Percentiles rank a stretch among this genome's conserved stretches.
Conservation (phyloP, 1,140 invertebrate genomes). For the Metaphire vulgaris region DNA sequence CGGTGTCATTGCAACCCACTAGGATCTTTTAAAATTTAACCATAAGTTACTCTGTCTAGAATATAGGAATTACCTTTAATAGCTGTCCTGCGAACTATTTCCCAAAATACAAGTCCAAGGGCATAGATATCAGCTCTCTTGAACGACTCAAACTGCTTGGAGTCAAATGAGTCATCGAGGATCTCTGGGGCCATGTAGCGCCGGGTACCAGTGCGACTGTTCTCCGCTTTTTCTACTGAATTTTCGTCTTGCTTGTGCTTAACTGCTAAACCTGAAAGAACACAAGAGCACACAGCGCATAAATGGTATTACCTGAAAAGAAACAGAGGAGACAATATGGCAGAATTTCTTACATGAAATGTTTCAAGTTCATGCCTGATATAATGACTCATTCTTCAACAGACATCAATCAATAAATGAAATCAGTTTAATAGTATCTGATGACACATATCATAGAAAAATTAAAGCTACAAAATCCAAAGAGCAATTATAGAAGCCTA, state of each 20-base stretch:
- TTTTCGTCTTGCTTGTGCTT: constrained; percentile 71
- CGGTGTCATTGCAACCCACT: neutral
- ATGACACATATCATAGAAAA: too few species aligned
- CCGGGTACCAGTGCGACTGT: constrained; percentile 87
- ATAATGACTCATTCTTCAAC: too few species aligned
- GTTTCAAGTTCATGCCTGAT: too few species aligned
- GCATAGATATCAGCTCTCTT: constrained; percentile 93
- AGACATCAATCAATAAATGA: too few species aligned
- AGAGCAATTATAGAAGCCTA: too few species aligned
- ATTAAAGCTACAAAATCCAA: too few species aligned
- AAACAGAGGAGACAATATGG: too few species aligned
- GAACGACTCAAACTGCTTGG: constrained; percentile 86
- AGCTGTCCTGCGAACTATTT: constrained; percentile 58
- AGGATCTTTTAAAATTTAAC: neutral
- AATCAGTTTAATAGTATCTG: too few species aligned
- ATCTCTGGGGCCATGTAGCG: constrained; percentile 92
- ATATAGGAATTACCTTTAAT: constrained; percentile 10
- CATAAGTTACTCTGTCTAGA: neutral
- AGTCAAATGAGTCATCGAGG: constrained; percentile 67
- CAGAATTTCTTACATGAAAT: too few species aligned
- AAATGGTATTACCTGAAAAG: too few species aligned
- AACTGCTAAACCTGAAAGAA: constrained; percentile 45
- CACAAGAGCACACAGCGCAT: too few species aligned
- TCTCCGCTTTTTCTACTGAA: constrained; percentile 84
- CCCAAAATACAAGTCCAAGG: constrained; percentile 89